phyloP scores from a whole-genome alignment of 2,797 vertebrate genomes.

The Peromyscus nudipes region DNA sequence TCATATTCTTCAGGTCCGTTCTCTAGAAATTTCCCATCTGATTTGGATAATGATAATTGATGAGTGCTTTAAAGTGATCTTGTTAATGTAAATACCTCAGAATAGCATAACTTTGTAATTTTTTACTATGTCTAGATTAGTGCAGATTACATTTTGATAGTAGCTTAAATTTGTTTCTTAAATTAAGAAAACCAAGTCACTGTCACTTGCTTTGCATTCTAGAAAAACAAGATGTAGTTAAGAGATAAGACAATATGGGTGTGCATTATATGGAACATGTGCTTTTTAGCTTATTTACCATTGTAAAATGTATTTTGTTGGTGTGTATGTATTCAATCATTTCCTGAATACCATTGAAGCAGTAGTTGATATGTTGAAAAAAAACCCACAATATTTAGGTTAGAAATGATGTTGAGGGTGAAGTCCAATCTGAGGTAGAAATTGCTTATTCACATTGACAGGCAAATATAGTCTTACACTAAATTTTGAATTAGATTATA shows the following conservation, averaged over 20 bases:
- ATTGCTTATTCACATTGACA: slow-evolving; percentile 6
- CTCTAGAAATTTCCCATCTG: slow-evolving; percentile 85
- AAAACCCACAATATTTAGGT: slow-evolving; percentile 26
- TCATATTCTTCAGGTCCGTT: slow-evolving; percentile 77
- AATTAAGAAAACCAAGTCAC: slow-evolving; percentile 76
- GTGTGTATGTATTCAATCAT: background rate
- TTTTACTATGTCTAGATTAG: slow-evolving; percentile 77
- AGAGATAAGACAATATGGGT: slow-evolving; percentile 58
- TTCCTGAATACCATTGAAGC: slow-evolving; percentile 66
- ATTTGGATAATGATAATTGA: slow-evolving; percentile 86
- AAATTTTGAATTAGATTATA: slow-evolving; percentile 49
- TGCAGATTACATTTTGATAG: slow-evolving; percentile 77
- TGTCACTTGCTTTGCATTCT: slow-evolving; percentile 73
- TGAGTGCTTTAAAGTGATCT: slow-evolving; percentile 87
- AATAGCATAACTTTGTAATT: slow-evolving; percentile 74
- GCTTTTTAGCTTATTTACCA: slow-evolving; percentile 64
- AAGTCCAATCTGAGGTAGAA: slow-evolving; percentile 27
- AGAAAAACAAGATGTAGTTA: slow-evolving; percentile 73
- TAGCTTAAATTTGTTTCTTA: slow-evolving; percentile 68
- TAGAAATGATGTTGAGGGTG: background rate
- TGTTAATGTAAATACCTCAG: slow-evolving; percentile 77
- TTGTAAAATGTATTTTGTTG: slow-evolving; percentile 55
- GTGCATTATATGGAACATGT: slow-evolving; percentile 7
- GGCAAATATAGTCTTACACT: slow-evolving; percentile 11
- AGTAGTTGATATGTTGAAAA: slow-evolving; percentile 40